These are phyloP conservation scores for Sphaeramia orbicularis DNA, from an alignment of 2,797 vertebrate genomes.

Conservation along the genomic window DNA sequence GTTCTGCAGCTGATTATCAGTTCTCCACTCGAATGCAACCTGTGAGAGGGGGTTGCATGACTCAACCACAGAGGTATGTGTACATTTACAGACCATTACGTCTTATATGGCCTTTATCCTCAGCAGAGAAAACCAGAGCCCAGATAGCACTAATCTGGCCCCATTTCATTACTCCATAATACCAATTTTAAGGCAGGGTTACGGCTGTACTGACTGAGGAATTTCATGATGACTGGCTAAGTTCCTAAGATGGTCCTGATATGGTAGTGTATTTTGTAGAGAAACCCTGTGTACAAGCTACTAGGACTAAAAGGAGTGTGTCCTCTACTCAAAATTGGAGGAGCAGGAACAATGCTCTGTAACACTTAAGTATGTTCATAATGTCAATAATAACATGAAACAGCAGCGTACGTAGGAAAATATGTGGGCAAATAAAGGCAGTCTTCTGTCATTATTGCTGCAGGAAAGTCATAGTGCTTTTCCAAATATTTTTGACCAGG, in stretches of 20 bases:
- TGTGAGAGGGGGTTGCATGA: slow-evolving; percentile 66
- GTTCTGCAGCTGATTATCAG: slow-evolving; percentile 75
- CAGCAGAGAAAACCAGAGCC: slow-evolving; percentile 54
- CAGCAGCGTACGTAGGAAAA: slow-evolving; percentile 7
- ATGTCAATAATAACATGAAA: slow-evolving; percentile 37
- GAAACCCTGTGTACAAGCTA: not conserved
- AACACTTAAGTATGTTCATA: slow-evolving; percentile 29
- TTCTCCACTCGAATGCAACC: slow-evolving; percentile 38
- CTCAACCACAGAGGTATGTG: slow-evolving; percentile 77
- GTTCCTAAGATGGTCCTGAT: slow-evolving; percentile 75
- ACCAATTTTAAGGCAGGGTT: slow-evolving; percentile 54
- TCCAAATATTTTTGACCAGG: slow-evolving; percentile 37
- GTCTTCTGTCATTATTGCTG: slow-evolving; percentile 3
- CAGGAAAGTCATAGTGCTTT: slow-evolving; percentile 26
- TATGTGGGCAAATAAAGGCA: slow-evolving; percentile 13
- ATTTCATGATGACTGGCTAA: slow-evolving; percentile 64
- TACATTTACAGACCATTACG: slow-evolving; percentile 76
- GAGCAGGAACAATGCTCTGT: slow-evolving; percentile 19
- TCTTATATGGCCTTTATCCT: slow-evolving; percentile 64
- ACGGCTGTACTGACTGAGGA: slow-evolving; percentile 9
- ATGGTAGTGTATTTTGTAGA: slow-evolving; percentile 68
- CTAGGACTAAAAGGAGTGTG: slow-evolving; percentile 31
- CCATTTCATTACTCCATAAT: slow-evolving; percentile 71
- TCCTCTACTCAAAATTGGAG: slow-evolving; percentile 46
- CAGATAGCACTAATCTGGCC: slow-evolving; percentile 68